Conservation (phyloP, 2,797 vertebrate species). For the Smutsia temminckii region DNA sequence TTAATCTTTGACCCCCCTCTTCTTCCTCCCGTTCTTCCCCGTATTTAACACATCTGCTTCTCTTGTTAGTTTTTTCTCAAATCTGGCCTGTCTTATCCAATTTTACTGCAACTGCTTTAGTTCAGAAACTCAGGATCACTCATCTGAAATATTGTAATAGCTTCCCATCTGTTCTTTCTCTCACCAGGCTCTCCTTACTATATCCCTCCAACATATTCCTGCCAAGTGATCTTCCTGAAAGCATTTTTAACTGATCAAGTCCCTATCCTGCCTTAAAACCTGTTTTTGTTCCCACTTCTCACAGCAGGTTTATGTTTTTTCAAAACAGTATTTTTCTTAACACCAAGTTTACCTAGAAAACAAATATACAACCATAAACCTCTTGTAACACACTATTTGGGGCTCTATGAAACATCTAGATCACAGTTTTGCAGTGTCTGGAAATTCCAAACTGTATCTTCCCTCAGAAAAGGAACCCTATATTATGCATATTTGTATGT, state of each 20-base stretch:
- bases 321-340: background rate
- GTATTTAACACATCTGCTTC: background rate
- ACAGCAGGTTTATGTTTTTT: background rate
- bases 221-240: background rate
- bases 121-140: slow-evolving; percentile 31
- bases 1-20: background rate
- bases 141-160: slow-evolving; percentile 2
- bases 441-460: background rate
- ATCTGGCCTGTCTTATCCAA: background rate
- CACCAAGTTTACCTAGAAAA: background rate
- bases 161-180: slow-evolving; percentile 26
- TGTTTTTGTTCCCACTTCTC: background rate
- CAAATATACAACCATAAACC: background rate
- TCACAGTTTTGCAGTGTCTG: background rate
- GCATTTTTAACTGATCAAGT: background rate
- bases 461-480: background rate
- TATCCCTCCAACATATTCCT: background rate
- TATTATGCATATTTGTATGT: background rate
- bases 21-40: background rate
- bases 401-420: background rate
- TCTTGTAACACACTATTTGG: background rate
- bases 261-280: background rate
- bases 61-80: background rate
- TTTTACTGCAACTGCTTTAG: background rate
- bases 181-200: background rate